Evolutionary conservation across 2,888 invertebrate species (phyloP).

Genomic region (Physocephala rufipes): DNA sequence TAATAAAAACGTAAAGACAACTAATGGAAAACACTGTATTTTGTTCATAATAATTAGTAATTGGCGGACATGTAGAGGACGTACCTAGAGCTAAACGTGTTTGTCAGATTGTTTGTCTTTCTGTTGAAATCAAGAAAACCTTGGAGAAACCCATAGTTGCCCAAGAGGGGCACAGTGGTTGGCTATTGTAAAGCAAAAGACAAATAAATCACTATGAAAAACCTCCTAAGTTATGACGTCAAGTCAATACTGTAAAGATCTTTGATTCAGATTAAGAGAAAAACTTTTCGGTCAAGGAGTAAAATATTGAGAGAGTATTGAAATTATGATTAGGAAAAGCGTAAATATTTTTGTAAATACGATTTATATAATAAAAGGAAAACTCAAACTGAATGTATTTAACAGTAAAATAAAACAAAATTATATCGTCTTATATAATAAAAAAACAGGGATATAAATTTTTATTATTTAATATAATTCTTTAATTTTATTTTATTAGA

Average conservation of each 20-base stretch:
- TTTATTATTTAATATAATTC: background rate
- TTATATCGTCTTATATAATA: too few species aligned
- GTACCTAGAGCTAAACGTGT: too few species aligned
- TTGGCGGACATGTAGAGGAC: too few species aligned
- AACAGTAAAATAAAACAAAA: conserved; percentile 39
- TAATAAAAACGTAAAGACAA: too few species aligned
- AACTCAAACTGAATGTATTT: conserved; percentile 41
- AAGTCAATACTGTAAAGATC: too few species aligned
- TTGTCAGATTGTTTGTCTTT: too few species aligned
- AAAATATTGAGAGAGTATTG: conserved; percentile 27
- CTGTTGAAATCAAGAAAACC: too few species aligned
- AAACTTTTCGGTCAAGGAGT: conserved; percentile 24
- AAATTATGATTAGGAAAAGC: conserved; percentile 18
- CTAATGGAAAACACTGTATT: too few species aligned
- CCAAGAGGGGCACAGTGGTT: background rate
- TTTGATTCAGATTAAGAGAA: too few species aligned
- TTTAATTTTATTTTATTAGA: background rate
- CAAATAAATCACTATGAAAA: too few species aligned
- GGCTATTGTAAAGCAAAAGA: background rate
- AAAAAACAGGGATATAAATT: conserved; percentile 37
- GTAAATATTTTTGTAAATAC: conserved; percentile 23
- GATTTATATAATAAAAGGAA: conserved; percentile 14
- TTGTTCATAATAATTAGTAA: too few species aligned
- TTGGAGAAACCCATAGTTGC: background rate
- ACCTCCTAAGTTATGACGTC: too few species aligned